Base-by-base conservation (phyloP, 2,797 vertebrate genomes). In the Aselliscus stoliczkanus region DNA sequence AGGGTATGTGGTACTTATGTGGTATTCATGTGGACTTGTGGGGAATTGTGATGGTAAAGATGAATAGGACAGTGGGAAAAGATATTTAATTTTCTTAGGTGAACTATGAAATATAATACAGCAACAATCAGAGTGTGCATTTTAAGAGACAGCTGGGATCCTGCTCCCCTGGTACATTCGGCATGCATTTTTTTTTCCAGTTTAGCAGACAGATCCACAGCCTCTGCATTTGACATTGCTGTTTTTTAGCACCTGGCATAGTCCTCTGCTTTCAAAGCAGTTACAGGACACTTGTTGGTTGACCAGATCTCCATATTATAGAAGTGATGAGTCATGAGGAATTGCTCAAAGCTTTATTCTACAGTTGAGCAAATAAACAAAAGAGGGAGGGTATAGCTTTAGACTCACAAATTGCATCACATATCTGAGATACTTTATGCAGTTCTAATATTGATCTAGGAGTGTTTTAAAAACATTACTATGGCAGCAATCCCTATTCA, bases 401-500 rank as follows among this genome's bases (percentile, higher is more conserved):
- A 94, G 88, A 85, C 67, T 97, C 96, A 93, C 83, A 97, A 97
- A 94, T 60, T 97, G 83, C 96, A 85, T 85, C 97, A 84, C 90
- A 96, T 97, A 89, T 93, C 58, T 97, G 84, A 97, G 96, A 97
- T 96, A 96, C 93, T 96, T 58, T 94, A 67, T 97, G 94, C 93
- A 94, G 88, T 97, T 98, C 92, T 97, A 95, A 93, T 98, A 98
- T 98, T 98, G 98, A 98, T 98, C 97, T 96, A 97, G 93, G 96
- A 95, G 62, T 98, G 90, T 96, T 96, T 97, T 98, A 93, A 95
- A 98, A 98, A 96, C 91, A 98, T 98, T 98, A 97, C 98, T 98
- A 98, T 98, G 98, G 98, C 97, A 98, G 98, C 98, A 98, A 96
- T 96, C 96, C 95, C 94, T 97, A 96, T 92, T 97, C 94, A 72